Percentiles rank a stretch among this genome's conserved stretches.
Conservation (phyloP, 1,140 invertebrate genomes). For the Zelostemma sp. region DNA sequence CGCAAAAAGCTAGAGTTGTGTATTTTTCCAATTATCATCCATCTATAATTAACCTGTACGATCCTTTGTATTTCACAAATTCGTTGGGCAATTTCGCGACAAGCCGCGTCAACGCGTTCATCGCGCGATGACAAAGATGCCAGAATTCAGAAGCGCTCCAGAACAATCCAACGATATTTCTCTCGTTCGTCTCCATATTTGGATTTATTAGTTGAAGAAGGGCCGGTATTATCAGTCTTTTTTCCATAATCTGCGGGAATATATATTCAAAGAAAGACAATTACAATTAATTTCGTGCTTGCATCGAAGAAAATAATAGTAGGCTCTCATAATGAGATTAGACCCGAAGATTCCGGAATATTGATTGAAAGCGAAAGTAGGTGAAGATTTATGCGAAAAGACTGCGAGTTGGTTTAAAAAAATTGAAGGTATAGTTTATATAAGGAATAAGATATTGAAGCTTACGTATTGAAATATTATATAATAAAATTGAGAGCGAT, state of each 20-base stretch:
- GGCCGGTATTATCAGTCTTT: slow-evolving; percentile 28
- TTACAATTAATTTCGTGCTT: not conserved
- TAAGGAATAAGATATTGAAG: too few relatives aligned
- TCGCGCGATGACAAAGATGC: slow-evolving; percentile 42
- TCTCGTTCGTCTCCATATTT: not conserved
- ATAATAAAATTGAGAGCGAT: too few relatives aligned
- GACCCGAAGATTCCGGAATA: too few relatives aligned
- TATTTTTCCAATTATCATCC: too few relatives aligned
- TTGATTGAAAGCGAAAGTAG: too few relatives aligned
- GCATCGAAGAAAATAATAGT: too few relatives aligned
- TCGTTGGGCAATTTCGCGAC: slow-evolving; percentile 48
- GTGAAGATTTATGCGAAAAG: too few relatives aligned
- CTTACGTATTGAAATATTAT: too few relatives aligned
- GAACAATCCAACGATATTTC: not conserved
- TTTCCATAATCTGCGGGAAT: slow-evolving; percentile 37
- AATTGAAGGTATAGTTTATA: too few relatives aligned
- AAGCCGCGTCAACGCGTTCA: slow-evolving; percentile 43
- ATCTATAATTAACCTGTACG: slow-evolving; percentile 45
- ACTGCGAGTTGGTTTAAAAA: too few relatives aligned
- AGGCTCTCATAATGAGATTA: too few relatives aligned
- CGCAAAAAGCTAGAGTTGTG: too few relatives aligned
- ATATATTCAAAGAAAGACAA: not conserved
- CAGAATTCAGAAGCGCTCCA: slow-evolving; percentile 41
- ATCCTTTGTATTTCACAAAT: slow-evolving; percentile 47
- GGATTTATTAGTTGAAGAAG: slow-evolving; percentile 49